Conservation (phyloP, 2,888 invertebrate genomes). For the Andrena chrysosceles region DNA sequence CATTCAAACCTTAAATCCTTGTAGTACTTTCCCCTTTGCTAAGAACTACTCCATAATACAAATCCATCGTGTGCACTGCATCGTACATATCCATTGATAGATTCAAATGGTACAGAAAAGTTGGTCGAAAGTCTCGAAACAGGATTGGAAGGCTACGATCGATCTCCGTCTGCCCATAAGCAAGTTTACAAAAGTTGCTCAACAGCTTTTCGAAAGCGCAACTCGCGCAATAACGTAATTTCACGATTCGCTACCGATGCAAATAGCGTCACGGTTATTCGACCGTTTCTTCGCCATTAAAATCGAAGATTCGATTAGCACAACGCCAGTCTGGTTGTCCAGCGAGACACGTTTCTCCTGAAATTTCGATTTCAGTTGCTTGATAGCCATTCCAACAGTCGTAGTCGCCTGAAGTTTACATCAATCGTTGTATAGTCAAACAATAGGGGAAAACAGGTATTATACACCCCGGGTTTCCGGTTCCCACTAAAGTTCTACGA, state of each 20-base stretch:
- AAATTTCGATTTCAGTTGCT: conserved; percentile 54
- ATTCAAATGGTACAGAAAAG: conserved; percentile 11
- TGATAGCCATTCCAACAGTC: conserved; percentile 52
- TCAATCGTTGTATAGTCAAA: conserved; percentile 48
- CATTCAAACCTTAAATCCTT: background rate
- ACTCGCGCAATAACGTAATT: conserved; percentile 26
- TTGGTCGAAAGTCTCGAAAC: background rate
- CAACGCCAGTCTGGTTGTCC: conserved; percentile 10
- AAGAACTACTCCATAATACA: background rate
- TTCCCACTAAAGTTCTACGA: conserved; percentile 35
- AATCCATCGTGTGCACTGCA: background rate
- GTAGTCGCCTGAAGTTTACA: conserved; percentile 36
- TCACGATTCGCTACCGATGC: conserved; percentile 11
- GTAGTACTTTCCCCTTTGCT: background rate
- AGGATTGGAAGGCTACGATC: conserved; percentile 4
- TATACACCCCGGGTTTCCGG: conserved; percentile 36
- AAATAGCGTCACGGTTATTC: conserved; percentile 10
- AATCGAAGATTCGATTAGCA: conserved; percentile 41
- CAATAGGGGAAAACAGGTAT: conserved; percentile 37
- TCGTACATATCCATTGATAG: background rate
- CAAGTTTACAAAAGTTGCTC: conserved; percentile 16
- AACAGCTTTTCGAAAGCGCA: background rate
- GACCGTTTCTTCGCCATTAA: conserved; percentile 18
- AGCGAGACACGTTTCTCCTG: conserved; percentile 50
- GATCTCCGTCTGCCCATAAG: background rate